A percentile compares a stretch with the other conserved stretches of the same genome.
Evolutionary conservation across 2,113 vertebrate species (phyloP).

Genomic region (Ochotona curzoniae): DNA sequence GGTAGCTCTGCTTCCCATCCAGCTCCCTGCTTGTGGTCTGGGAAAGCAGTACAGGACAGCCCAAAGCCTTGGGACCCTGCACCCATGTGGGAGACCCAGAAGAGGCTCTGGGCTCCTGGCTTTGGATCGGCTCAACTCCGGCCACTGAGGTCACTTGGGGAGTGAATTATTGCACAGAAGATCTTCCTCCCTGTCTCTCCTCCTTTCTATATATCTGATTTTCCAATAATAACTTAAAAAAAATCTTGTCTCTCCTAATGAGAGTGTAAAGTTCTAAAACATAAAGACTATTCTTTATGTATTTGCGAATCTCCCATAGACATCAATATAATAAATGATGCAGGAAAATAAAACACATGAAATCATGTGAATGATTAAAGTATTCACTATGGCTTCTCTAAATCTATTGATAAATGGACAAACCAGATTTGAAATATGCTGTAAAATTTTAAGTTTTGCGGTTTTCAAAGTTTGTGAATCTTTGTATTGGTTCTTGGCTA

Average conservation of each 20-base stretch:
- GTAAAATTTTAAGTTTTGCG: constrained; percentile 23
- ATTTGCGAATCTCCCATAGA: background rate
- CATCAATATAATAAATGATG: background rate
- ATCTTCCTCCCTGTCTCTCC: no score
- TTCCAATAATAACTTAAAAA: background rate
- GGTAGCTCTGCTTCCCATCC: no score
- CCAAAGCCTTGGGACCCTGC: no score
- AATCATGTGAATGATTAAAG: background rate
- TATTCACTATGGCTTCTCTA: background rate
- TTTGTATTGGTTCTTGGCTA: background rate
- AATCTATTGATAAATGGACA: background rate
- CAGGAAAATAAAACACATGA: background rate
- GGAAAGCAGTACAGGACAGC: no score
- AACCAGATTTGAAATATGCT: background rate
- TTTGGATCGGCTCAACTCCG: no score
- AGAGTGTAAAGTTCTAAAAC: constrained; percentile 3
- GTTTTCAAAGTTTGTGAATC: constrained; percentile 7
- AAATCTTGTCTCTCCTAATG: background rate
- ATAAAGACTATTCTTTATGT: background rate
- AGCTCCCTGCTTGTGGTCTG: no score
- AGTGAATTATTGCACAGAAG: no score
- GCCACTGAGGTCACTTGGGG: no score
- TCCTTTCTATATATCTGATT: no score
- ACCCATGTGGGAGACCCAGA: no score
- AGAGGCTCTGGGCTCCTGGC: no score